These are phyloP conservation scores for Gobiocypris rarus DNA, from an alignment of 2,113 vertebrate genomes.

Conservation along the genomic window DNA sequence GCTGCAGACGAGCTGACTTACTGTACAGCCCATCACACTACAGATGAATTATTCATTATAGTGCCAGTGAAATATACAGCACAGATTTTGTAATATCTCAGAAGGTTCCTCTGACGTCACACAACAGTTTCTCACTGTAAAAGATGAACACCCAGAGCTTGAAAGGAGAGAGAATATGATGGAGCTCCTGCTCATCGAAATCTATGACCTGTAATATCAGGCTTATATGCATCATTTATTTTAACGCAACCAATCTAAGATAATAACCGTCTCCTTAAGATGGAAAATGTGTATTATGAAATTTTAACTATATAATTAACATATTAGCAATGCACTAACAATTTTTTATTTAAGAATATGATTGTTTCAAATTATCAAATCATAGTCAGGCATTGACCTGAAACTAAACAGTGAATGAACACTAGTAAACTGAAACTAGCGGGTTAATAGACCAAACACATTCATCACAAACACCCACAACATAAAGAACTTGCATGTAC, in stretches of 20 bases:
- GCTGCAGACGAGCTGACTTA: constrained; percentile 13
- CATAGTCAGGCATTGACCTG: neutral
- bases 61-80: constrained; percentile 10
- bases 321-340: neutral
- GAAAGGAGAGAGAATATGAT: constrained; percentile 10
- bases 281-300: no score
- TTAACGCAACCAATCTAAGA: neutral
- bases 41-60: constrained; percentile 19
- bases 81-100: constrained; percentile 18
- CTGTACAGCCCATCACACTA: neutral
- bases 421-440: neutral
- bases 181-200: neutral
- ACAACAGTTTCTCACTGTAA: neutral
- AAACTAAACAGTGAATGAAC: neutral
- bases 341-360: neutral
- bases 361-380: neutral
- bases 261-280: neutral
- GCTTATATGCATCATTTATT: neutral
- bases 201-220: neutral
- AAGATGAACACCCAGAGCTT: neutral
- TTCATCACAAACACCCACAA: neutral
- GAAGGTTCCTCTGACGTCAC: constrained; percentile 10
- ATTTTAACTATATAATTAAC: neutral
- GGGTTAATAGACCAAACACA: neutral
- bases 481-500: neutral